Conservation (phyloP, 2,888 invertebrate genomes). For the Micropterix aruncella region DNA sequence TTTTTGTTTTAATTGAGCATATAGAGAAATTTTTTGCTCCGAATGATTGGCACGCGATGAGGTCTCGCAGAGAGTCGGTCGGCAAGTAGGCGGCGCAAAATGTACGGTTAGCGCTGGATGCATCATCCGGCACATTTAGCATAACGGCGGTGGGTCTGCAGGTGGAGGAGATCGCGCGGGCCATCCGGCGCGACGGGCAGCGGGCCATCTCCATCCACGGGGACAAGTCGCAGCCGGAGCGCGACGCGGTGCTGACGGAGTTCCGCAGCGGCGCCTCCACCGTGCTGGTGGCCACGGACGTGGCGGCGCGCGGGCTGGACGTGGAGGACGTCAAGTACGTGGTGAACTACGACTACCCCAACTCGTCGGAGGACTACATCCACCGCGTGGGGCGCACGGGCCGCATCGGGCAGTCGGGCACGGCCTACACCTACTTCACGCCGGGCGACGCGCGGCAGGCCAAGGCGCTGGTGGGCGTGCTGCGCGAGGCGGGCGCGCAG, state of each 20-base stretch:
- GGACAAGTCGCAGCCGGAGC: constrained; percentile 89
- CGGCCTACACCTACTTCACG: constrained; percentile 95
- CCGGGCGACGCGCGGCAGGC: constrained; percentile 84
- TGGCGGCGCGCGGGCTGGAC: constrained; percentile 79
- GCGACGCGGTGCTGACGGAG: constrained; percentile 79
- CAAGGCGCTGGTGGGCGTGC: constrained; percentile 77
- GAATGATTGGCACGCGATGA: no score
- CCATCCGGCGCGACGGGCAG: constrained; percentile 73
- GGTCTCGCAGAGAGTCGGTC: no score
- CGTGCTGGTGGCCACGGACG: constrained; percentile 90
- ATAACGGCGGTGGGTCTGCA: constrained; percentile 36
- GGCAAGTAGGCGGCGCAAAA: no score
- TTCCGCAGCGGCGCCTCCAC: constrained; percentile 80
- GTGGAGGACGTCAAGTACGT: constrained; percentile 96
- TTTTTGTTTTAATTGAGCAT: no score
- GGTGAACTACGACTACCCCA: constrained; percentile 95
- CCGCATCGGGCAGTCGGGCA: constrained; percentile 83
- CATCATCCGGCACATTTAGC: no score
- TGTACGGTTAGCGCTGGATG: no score
- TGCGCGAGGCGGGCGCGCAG: constrained; percentile 85
- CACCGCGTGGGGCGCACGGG: constrained; percentile 94
- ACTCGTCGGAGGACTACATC: constrained; percentile 95
- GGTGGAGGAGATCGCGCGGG: constrained; percentile 83
- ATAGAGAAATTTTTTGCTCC: no score
- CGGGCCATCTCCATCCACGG: constrained; percentile 84